Conservation (phyloP, 2,888 invertebrate species). For the Trypoxylon attenuatum region DNA sequence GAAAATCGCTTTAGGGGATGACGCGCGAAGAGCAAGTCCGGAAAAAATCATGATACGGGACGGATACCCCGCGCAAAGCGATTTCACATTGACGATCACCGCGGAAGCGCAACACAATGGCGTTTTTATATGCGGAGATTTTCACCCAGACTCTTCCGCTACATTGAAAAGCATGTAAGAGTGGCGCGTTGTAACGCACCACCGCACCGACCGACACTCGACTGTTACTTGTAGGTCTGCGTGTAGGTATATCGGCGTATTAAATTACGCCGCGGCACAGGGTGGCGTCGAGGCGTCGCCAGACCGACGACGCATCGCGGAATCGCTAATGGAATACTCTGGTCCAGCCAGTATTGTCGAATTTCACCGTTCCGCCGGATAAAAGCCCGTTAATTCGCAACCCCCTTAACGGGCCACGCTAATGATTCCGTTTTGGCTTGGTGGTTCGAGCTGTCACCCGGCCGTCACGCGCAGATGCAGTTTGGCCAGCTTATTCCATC, state of each 20-base stretch:
- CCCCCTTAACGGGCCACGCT: conserved; percentile 60
- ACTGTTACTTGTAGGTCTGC: conserved; percentile 7
- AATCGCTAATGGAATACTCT: conserved; percentile 71
- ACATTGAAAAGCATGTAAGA: conserved; percentile 13
- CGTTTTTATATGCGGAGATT: conserved; percentile 34
- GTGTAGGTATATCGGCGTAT: conserved; percentile 40
- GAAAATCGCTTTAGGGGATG: conserved; percentile 1
- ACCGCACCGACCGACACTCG: not conserved
- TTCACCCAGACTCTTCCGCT: conserved; percentile 17
- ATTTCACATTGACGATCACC: conserved; percentile 35
- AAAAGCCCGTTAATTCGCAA: conserved; percentile 65
- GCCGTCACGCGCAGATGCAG: conserved; percentile 57
- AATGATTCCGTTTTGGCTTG: conserved; percentile 62
- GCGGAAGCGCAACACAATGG: conserved; percentile 21
- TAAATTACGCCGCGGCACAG: conserved; percentile 55
- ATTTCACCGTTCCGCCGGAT: conserved; percentile 58
- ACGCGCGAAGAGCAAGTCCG: not conserved
- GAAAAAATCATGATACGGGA: conserved; percentile 21
- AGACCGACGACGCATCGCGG: conserved; percentile 50
- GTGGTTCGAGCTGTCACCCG: conserved; percentile 51
- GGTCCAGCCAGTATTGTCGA: conserved; percentile 63
- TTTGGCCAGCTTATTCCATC: conserved; percentile 43
- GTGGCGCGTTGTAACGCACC: conserved; percentile 1
- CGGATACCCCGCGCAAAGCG: conserved; percentile 6
- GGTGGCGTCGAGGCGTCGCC: conserved; percentile 43